phyloP scores from a whole-genome alignment of 2,113 vertebrate species.

The Chaetorhynchus papuensis region DNA sequence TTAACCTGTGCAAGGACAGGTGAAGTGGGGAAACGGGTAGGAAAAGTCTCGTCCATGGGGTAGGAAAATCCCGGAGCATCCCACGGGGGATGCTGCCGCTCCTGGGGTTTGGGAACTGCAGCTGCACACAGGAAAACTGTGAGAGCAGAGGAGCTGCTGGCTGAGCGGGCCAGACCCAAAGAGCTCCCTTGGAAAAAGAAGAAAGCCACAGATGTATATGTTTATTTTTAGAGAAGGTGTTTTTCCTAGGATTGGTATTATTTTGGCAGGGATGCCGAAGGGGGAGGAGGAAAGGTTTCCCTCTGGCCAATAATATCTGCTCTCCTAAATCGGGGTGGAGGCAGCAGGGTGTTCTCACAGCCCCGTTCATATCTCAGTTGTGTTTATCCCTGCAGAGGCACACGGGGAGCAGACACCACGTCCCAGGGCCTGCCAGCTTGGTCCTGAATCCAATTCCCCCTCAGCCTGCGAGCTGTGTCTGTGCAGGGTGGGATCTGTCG shows the following conservation, averaged over 20 bases:
- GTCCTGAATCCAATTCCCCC: not conserved
- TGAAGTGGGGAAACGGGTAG: not conserved
- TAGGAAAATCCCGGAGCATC: not conserved
- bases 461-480: not conserved
- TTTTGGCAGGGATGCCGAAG: not conserved
- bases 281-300: not conserved
- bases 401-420: not conserved
- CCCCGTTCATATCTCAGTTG: not conserved
- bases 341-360: not conserved
- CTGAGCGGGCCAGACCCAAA: not conserved
- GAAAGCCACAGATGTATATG: not conserved
- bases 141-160: not conserved
- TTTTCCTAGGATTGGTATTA: not conserved
- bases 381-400: not conserved
- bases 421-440: not conserved
- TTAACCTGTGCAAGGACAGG: not conserved
- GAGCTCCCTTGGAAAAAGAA: not conserved
- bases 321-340: not conserved
- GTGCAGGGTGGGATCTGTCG: not conserved
- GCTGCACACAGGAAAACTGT: not conserved
- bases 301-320: not conserved
- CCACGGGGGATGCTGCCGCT: not conserved
- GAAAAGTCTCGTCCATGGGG: not conserved
- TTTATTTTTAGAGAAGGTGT: slow-evolving; percentile 21
- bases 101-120: not conserved